Evolutionary conservation across 2,797 vertebrate species (phyloP).

Genomic region (Onychomys leucogaster): DNA sequence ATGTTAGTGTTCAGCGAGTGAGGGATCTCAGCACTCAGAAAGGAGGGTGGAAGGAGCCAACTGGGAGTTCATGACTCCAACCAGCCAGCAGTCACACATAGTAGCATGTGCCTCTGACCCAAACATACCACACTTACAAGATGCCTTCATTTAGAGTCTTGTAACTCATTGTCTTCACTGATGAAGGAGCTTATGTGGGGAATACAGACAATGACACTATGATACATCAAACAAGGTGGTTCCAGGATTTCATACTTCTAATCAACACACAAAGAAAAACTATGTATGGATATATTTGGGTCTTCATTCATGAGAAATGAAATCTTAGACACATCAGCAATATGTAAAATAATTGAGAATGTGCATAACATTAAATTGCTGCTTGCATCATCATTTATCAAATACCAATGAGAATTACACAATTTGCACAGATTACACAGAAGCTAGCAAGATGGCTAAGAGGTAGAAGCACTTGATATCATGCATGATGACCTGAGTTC

Average conservation of each 20-base stretch:
- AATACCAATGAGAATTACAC: neutral
- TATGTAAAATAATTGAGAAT: neutral
- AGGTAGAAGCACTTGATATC: neutral
- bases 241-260: neutral
- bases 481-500: neutral
- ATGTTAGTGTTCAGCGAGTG: neutral
- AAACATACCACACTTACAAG: neutral
- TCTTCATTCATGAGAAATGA: neutral
- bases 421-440: neutral
- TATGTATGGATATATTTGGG: neutral
- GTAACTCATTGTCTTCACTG: neutral
- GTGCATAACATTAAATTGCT: neutral
- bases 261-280: neutral
- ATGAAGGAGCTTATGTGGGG: neutral
- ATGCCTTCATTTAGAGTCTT: neutral
- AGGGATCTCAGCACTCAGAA: neutral
- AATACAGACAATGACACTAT: neutral
- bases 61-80: neutral
- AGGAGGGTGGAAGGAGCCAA: rapidly evolving
- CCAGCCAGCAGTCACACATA: neutral
- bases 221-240: neutral
- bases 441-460: neutral
- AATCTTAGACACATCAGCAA: neutral
- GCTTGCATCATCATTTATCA: neutral
- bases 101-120: neutral